Percentiles rank a stretch among this genome's conserved stretches.
These are phyloP conservation scores for Zaprionus lineosus DNA, from an alignment of 2,888 invertebrate genomes.

Conservation along the genomic window DNA sequence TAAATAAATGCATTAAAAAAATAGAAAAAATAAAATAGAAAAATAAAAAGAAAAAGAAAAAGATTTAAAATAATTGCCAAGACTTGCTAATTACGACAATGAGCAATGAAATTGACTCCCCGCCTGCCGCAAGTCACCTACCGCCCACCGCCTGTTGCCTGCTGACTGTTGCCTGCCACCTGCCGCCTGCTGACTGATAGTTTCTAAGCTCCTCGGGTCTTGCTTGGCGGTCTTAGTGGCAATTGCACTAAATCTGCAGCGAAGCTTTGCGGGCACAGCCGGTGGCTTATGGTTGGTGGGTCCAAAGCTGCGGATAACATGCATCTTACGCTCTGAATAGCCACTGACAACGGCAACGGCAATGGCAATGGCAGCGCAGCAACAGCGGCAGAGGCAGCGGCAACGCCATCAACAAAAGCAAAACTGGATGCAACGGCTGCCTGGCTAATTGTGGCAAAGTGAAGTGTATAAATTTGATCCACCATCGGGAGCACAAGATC, in stretches of 20 bases:
- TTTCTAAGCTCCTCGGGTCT: background rate
- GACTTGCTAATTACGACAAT: conserved; percentile 72
- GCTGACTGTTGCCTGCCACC: conserved; percentile 14
- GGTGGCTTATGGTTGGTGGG: conserved; percentile 19
- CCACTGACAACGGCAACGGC: conserved; percentile 41
- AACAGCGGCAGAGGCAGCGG: conserved; percentile 36
- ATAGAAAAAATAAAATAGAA: conserved; percentile 22
- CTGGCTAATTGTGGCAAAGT: conserved; percentile 74
- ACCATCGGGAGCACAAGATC: conserved; percentile 72
- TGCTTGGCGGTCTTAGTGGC: conserved; percentile 17
- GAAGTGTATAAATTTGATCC: conserved; percentile 78
- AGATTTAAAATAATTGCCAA: conserved; percentile 64
- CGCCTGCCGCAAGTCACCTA: conserved; percentile 23
- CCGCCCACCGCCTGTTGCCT: background rate
- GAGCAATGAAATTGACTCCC: conserved; percentile 59
- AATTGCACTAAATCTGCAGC: conserved; percentile 80
- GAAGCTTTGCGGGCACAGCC: conserved; percentile 73
- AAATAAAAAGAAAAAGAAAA: conserved; percentile 25
- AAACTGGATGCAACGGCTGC: conserved; percentile 71
- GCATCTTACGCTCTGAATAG: conserved; percentile 79
- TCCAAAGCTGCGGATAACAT: conserved; percentile 55
- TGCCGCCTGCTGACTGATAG: conserved; percentile 1
- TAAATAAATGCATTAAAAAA: no score
- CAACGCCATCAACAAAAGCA: conserved; percentile 55
- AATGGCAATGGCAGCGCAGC: no score